Evolutionary conservation across 2,113 vertebrate species (phyloP).

Genomic region (Pycnonotus jocosus): DNA sequence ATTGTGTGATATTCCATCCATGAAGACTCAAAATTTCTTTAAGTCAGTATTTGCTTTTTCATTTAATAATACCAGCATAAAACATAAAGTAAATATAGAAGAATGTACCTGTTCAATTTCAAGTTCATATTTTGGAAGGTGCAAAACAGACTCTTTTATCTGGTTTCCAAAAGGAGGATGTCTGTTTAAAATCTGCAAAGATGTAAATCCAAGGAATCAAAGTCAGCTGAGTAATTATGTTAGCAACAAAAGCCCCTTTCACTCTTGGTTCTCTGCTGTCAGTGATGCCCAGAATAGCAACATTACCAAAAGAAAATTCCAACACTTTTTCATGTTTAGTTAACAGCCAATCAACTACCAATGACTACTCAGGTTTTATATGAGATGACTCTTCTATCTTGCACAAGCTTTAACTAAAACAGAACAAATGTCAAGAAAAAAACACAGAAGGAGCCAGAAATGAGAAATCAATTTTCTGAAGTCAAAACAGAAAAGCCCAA

Average conservation of each 20-base stretch:
- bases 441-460: neutral
- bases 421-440: neutral
- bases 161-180: slow-evolving; percentile 97
- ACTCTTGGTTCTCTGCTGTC: neutral
- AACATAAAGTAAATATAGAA: neutral
- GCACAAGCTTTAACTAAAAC: neutral
- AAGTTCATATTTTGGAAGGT: slow-evolving; percentile 90
- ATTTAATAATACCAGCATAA: slow-evolving; percentile 59
- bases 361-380: neutral
- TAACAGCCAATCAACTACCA: neutral
- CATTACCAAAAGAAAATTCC: neutral
- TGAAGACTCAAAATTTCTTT: neutral
- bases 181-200: slow-evolving; percentile 90
- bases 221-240: neutral
- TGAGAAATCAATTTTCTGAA: neutral
- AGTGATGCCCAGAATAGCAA: neutral
- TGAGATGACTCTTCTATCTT: neutral
- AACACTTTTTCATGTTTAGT: neutral
- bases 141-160: slow-evolving; percentile 88
- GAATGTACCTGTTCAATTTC: slow-evolving; percentile 56
- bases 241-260: neutral
- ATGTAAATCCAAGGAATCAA: neutral
- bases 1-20: neutral
- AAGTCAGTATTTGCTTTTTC: neutral
- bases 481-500: neutral